Percentiles rank a stretch among this genome's conserved stretches.
phyloP scores from a whole-genome alignment of 2,888 invertebrate species.

The Andrena camellia region DNA sequence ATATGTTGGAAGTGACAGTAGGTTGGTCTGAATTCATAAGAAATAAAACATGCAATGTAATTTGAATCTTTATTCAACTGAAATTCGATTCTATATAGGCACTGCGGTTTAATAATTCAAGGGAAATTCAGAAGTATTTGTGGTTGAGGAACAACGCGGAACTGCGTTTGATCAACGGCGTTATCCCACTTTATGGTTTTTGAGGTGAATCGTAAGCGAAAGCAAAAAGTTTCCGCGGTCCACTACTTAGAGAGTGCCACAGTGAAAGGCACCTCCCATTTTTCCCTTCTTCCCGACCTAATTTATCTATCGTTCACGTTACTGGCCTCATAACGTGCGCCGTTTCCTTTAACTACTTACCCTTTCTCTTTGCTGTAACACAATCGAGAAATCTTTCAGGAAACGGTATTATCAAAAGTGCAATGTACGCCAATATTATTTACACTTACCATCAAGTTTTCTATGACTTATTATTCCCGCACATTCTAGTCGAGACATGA shows the following conservation, averaged over 20 bases:
- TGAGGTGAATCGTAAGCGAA: slow-evolving; percentile 58
- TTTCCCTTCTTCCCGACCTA: slow-evolving; percentile 35
- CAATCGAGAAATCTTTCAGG: slow-evolving; percentile 25
- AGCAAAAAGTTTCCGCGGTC: slow-evolving; percentile 69
- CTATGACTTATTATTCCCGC: no score
- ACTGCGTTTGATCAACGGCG: slow-evolving; percentile 43
- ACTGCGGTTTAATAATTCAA: slow-evolving; percentile 27
- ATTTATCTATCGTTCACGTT: slow-evolving; percentile 27
- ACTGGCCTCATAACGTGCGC: background rate
- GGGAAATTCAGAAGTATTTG: slow-evolving; percentile 45
- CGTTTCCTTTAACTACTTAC: background rate
- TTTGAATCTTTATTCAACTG: slow-evolving; percentile 4
- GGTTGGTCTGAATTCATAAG: background rate
- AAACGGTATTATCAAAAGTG: slow-evolving; percentile 1
- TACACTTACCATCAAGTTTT: no score
- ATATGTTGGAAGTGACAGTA: background rate
- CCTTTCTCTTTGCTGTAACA: slow-evolving; percentile 14
- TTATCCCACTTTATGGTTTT: slow-evolving; percentile 57
- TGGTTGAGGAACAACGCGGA: slow-evolving; percentile 58
- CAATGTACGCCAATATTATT: no score
- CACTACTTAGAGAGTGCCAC: slow-evolving; percentile 49
- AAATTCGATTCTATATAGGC: background rate
- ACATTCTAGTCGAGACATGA: no score
- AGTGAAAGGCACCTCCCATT: slow-evolving; percentile 60
- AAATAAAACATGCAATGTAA: background rate